Evolutionary conservation across 2,888 invertebrate genomes (phyloP), one percentile per base, ranked within the genome.

Genomic region (Acanthococcus lagerstroemiae): DNA sequence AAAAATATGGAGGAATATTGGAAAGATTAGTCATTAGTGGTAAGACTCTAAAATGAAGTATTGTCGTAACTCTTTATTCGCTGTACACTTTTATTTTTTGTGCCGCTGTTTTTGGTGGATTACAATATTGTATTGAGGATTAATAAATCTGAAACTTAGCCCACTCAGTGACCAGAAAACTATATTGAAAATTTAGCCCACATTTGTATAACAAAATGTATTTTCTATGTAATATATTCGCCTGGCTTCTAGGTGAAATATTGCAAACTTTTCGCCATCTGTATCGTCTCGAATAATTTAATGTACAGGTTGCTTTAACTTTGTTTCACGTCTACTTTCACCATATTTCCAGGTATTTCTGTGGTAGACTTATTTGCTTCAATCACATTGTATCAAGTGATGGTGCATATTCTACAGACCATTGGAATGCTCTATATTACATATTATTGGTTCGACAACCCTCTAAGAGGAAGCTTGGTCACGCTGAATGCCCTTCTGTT

Each of bases 1-100:
- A 73, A 58, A 73, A 72, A 68, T 68, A 70, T 67, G 72, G 71
- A 26, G 73, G 73, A 27, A 71, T 72, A 24, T 67, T 73, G 65
- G 73, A 72, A 63, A 66, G 73, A 46, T 70, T 71, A 63, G 71
- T 73, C 70, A 72, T 72, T 24, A 72, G 72, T 69, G 72, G 72
- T 72, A 66, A 22, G 52, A 37, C 12, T 37, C 37, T 2, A 9
- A 3, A 15, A 37, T 37, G 2, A 37, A 37, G 37, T 37, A 30
- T 30, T 9, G n/a, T n/a, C n/a, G n/a, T n/a, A n/a, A n/a, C n/a
- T n/a, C n/a, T n/a, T n/a, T n/a, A n/a, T n/a, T n/a, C n/a, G n/a
- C n/a, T n/a, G n/a, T n/a, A n/a, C n/a, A n/a, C n/a, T n/a, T n/a
- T n/a, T n/a, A n/a, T n/a, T n/a, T n/a, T n/a, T n/a, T n/a, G n/a